A percentile compares a stretch with the other conserved stretches of the same genome.
phyloP scores from a whole-genome alignment of 1,140 invertebrate genomes.

The Sitophilus oryzae region DNA sequence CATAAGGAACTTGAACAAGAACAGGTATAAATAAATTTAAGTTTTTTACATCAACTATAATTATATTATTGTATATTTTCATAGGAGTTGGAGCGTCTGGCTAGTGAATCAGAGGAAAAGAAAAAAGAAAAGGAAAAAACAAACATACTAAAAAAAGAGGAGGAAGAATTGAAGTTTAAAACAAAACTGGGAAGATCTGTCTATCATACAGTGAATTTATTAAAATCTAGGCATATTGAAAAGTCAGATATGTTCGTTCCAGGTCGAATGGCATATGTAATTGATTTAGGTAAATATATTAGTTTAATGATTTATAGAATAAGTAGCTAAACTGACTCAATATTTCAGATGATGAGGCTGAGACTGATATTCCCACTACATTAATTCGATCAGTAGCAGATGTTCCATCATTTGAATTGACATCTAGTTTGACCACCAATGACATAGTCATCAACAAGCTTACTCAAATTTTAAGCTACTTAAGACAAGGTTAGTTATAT shows the following conservation, averaged over 20 bases:
- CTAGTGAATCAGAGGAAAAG: conserved; percentile 53
- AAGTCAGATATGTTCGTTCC: conserved; percentile 93
- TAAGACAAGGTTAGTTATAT: conserved; percentile 63
- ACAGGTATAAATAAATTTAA: conserved; percentile 42
- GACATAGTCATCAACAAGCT: conserved; percentile 96
- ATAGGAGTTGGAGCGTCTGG: conserved; percentile 66
- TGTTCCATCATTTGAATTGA: conserved; percentile 72
- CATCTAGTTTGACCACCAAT: conserved; percentile 83
- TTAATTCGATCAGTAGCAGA: conserved; percentile 92
- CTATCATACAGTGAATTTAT: conserved; percentile 59
- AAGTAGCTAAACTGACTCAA: background rate
- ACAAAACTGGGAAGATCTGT: conserved; percentile 72
- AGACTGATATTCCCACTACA: conserved; percentile 92
- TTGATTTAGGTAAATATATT: conserved; percentile 65
- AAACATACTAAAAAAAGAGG: conserved; percentile 53
- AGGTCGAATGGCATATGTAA: conserved; percentile 96
- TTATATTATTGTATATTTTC: background rate
- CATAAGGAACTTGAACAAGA: conserved; percentile 78
- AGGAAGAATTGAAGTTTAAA: conserved; percentile 76
- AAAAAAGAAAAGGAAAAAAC: conserved; percentile 57
- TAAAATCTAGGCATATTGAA: conserved; percentile 64
- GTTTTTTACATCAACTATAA: background rate
- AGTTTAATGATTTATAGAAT: background rate
- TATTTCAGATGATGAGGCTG: conserved; percentile 70
- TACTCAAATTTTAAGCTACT: conserved; percentile 92